Evolutionary conservation across 2,797 vertebrate genomes (phyloP).

Genomic region (Eutrigla gurnardus): DNA sequence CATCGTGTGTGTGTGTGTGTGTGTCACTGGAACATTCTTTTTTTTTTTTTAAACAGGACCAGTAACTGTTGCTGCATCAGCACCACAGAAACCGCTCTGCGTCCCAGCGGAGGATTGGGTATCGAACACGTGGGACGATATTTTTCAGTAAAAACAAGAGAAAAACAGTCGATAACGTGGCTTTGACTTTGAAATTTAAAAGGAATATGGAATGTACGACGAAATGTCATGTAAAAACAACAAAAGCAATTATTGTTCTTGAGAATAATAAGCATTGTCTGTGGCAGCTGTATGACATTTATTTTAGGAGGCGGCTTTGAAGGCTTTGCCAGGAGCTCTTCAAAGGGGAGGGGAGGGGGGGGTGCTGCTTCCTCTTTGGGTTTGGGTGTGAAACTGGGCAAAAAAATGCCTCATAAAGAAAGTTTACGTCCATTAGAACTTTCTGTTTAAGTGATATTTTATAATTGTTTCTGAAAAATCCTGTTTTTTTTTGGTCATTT

Average conservation of each 20-base stretch:
- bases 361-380: conserved; percentile 64
- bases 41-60: conserved; percentile 51
- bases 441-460: not conserved
- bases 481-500: not conserved
- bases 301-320: conserved; percentile 77
- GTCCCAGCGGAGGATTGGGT: conserved; percentile 22
- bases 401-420: conserved; percentile 22
- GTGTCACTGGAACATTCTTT: conserved; percentile 65
- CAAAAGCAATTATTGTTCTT: conserved; percentile 45
- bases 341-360: conserved; percentile 63
- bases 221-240: not conserved
- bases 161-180: not conserved
- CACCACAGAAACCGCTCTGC: conserved; percentile 63
- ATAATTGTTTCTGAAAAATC: too few species aligned
- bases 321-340: conserved; percentile 70
- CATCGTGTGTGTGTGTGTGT: conserved; percentile 17
- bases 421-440: not conserved
- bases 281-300: conserved; percentile 73
- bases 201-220: conserved; percentile 5
- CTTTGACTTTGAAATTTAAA: not conserved
- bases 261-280: conserved; percentile 61
- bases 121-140: conserved; percentile 33
- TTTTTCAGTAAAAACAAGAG: conserved; percentile 14
- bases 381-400: conserved; percentile 20
- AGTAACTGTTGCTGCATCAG: conserved; percentile 64